Conservation (phyloP, 2,113 vertebrate species). For the Coregonus clupeaformis region DNA sequence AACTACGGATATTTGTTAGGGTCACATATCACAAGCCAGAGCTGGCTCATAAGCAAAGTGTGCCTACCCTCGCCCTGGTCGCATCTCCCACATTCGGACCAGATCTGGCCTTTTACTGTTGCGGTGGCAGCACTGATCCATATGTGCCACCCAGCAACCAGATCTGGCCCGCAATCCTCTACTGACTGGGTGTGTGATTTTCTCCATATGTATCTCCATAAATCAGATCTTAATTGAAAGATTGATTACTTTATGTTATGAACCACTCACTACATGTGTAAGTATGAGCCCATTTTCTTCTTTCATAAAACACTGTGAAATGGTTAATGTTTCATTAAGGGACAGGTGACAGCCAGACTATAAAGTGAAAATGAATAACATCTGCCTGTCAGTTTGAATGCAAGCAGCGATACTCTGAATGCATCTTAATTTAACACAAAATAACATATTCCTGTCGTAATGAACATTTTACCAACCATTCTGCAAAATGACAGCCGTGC, state of each 20-base stretch:
- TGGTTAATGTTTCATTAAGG: slow-evolving; percentile 26
- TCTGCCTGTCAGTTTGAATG: slow-evolving; percentile 7
- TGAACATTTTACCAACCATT: background rate
- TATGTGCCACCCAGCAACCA: too few species aligned
- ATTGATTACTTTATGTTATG: slow-evolving; percentile 10
- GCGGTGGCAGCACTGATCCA: too few species aligned
- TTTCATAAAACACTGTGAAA: slow-evolving; percentile 46
- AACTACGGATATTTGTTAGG: too few species aligned
- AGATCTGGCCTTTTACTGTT: too few species aligned
- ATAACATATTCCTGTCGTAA: slow-evolving; percentile 16
- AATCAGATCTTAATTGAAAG: background rate
- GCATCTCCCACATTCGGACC: too few species aligned
- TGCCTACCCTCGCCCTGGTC: too few species aligned
- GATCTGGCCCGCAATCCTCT: background rate
- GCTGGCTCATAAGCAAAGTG: too few species aligned
- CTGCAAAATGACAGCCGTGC: background rate
- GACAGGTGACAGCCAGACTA: slow-evolving; percentile 12
- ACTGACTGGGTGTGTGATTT: slow-evolving; percentile 7
- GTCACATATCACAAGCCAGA: too few species aligned
- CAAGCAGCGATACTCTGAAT: slow-evolving; percentile 6
- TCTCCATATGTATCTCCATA: background rate
- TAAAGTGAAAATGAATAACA: slow-evolving; percentile 18
- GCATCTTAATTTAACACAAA: slow-evolving; percentile 20
- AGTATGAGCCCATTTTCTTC: slow-evolving; percentile 44
- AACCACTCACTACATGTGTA: slow-evolving; percentile 27